These are phyloP conservation scores for Anseranas semipalmata DNA, from an alignment of 2,113 vertebrate species.

Conservation along the genomic window DNA sequence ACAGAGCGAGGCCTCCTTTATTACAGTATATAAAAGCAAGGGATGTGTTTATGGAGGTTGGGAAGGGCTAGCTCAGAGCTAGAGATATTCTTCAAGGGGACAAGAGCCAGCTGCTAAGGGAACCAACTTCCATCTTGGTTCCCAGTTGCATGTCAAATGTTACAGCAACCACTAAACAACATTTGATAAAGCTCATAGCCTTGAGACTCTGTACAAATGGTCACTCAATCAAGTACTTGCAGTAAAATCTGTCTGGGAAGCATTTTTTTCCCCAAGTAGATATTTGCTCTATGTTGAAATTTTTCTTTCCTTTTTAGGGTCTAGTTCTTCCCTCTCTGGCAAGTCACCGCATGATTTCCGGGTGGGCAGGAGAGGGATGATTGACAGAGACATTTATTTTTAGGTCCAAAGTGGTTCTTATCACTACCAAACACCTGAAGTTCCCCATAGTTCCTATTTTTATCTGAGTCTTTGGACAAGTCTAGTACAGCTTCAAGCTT, in stretches of 20 bases:
- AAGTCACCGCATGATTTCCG: background rate
- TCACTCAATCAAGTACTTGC: background rate
- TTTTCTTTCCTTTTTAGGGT: background rate
- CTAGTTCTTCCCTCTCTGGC: background rate
- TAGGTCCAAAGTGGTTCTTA: background rate
- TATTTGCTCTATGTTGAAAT: background rate
- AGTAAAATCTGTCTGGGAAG: conserved; percentile 14
- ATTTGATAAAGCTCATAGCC: conserved; percentile 28
- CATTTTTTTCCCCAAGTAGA: background rate
- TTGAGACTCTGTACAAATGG: conserved; percentile 4
- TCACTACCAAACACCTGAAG: background rate
- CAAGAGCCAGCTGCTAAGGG: conserved; percentile 25
- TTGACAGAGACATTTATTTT: background rate
- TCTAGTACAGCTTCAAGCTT: background rate
- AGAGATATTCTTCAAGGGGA: conserved; percentile 59
- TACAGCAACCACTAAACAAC: conserved; percentile 25
- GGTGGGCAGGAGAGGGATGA: background rate
- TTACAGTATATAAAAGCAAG: conserved; percentile 17
- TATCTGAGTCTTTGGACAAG: background rate
- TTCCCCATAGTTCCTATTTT: background rate
- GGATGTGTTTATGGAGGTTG: conserved; percentile 52
- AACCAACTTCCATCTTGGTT: conserved; percentile 23
- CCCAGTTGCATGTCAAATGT: conserved; percentile 19
- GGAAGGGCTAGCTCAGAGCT: conserved; percentile 21
- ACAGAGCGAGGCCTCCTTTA: conserved; percentile 11